Conservation (phyloP, 1,140 invertebrate genomes). For the Pseudomyrmex cubaensis region DNA sequence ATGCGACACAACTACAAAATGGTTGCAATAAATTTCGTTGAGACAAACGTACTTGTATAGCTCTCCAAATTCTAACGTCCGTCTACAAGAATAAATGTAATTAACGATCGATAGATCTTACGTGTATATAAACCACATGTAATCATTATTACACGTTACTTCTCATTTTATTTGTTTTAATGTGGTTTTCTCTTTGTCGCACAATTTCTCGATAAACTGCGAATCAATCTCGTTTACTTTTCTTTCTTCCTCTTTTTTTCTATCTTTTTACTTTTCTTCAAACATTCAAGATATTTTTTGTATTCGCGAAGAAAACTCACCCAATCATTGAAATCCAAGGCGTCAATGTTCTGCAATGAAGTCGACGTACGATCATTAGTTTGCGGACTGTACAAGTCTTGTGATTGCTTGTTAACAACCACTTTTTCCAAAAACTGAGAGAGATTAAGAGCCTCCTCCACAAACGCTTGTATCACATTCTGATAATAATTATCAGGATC, state of each 20-base stretch:
- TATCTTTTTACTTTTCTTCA: too few species aligned
- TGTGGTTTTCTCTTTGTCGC: too few species aligned
- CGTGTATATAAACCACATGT: not conserved
- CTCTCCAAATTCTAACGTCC: slow-evolving; percentile 90
- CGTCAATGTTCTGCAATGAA: slow-evolving; percentile 89
- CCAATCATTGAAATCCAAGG: slow-evolving; percentile 94
- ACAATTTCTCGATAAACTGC: too few species aligned
- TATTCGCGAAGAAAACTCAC: slow-evolving; percentile 85
- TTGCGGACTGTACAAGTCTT: slow-evolving; percentile 75
- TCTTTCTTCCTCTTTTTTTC: not conserved
- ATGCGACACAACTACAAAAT: slow-evolving; percentile 19
- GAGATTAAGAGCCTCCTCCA: slow-evolving; percentile 95
- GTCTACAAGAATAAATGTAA: slow-evolving; percentile 84
- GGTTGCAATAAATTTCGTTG: slow-evolving; percentile 45
- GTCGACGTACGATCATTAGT: slow-evolving; percentile 83
- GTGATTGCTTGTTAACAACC: slow-evolving; percentile 78
- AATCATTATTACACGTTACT: slow-evolving; percentile 12
- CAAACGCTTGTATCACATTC: slow-evolving; percentile 95
- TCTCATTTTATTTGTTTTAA: not conserved
- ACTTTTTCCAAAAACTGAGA: slow-evolving; percentile 95
- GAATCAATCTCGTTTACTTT: slow-evolving; percentile 2
- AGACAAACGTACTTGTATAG: slow-evolving; percentile 89
- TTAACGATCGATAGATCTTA: slow-evolving; percentile 64
- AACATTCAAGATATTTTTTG: not conserved
- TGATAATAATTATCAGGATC: slow-evolving; percentile 93